These are phyloP conservation scores for Dysdera silvatica DNA, from an alignment of 1,140 invertebrate genomes.

Conservation along the genomic window DNA sequence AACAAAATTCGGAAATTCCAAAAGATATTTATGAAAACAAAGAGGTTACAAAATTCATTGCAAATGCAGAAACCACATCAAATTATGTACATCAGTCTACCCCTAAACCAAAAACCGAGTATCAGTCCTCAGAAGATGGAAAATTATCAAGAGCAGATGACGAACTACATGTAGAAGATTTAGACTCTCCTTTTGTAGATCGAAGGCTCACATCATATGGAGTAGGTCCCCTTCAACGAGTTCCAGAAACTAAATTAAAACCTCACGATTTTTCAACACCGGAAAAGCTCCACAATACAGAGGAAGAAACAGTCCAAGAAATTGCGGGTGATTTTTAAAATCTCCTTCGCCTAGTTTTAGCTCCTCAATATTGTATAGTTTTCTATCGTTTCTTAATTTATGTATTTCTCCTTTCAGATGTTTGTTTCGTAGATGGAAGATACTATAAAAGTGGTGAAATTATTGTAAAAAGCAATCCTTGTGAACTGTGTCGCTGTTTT, in stretches of 20 bases:
- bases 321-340: constrained; percentile 19
- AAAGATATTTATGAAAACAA: too few relatives aligned
- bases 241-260: neutral
- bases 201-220: neutral
- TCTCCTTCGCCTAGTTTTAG: too few relatives aligned
- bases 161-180: neutral
- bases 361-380: neutral
- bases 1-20: too few relatives aligned
- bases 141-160: constrained; percentile 20
- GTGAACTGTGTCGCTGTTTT: constrained; percentile 50
- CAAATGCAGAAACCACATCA: too few relatives aligned
- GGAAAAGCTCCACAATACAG: neutral
- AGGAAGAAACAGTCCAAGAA: constrained; percentile 20
- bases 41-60: too few relatives aligned
- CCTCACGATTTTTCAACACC: neutral
- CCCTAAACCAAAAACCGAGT: too few relatives aligned
- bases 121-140: too few relatives aligned
- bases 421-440: constrained; percentile 45
- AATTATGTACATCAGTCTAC: too few relatives aligned
- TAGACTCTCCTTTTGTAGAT: neutral
- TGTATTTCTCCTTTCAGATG: constrained; percentile 32
- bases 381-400: neutral
- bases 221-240: neutral
- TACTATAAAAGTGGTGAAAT: constrained; percentile 48
- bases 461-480: constrained; percentile 44